Base-by-base conservation (phyloP, 2,888 invertebrate species). In the Corbicula japonica region DNA sequence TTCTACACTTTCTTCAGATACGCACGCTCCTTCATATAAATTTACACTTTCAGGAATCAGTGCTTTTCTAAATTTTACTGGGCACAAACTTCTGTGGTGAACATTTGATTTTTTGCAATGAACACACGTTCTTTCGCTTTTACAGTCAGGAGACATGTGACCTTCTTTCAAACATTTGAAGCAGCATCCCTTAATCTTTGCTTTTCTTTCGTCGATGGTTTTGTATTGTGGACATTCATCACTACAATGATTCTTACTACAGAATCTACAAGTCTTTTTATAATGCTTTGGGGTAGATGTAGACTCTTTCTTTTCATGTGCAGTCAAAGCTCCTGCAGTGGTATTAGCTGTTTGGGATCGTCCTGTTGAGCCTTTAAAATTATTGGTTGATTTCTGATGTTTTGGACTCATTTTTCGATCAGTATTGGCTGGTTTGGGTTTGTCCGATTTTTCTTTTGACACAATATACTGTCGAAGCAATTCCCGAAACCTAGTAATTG, bases 81-180 rank as follows among this genome's bases (percentile, higher is more conserved):
- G 28, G 66, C 18, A 34, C 32, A n/a, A 34, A 52, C 28, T 1
- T n/a, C n/a, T n/a, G n/a, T n/a, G n/a, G n/a, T n/a, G n/a, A n/a
- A n/a, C n/a, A n/a, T n/a, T n/a, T n/a, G 34, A n/a, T 30, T 66
- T 48, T 2, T 52, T 35, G 28, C 50, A 66, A 35, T 66, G 32
- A n/a, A 66, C 54, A 66, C 52, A 66, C 10, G 23, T 15, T 52
- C 35, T 66, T 46, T n/a, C 30, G 21, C 50, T 50, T 66, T 66
- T 50, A 32, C 66, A 66, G 2, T 66, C 54, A 5, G 12, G 48
- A 5, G 68, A 34, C 23, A 41, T 23, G 32, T 56, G 56, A 56
- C 44, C 35, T 8, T 10, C 34, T 38, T 35, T 66, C n/a, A 66
- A 38, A 32, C 52, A 50, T 32, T 52, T 66, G 26, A 18, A 66